Evolutionary conservation across 2,888 invertebrate genomes (phyloP), one percentile per base, ranked within the genome.

Genomic region (Thymelicus acteon): DNA sequence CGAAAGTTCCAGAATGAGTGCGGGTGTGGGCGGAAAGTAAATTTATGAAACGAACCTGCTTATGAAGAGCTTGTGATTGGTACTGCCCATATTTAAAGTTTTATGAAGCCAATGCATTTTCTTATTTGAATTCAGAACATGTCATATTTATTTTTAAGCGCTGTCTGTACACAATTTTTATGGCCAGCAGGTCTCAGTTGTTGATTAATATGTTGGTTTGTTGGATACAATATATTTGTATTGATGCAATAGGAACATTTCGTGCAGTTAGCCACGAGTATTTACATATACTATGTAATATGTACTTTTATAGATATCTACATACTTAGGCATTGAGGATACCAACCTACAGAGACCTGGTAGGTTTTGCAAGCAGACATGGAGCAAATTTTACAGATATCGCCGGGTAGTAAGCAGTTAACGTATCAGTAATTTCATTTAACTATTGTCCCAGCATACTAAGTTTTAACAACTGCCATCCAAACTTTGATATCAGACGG

Each of bases 1-100:
- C n/a, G 67, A 31, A 61, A 61, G 52, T 60, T 67, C 24, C 49
- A 19, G 60, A 44, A 10, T n/a, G 15, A 6, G 19, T 3, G 15
- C n/a, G 39, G 12, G 78, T 79, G 89, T 89, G 88, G 87, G 85
- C 85, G 87, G 84, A 77, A 78, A 72, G 73, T 77, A 44, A 44
- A 7, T 87, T 86, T 86, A 84, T 84, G 80, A 80, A 77, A 79
- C 77, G 75, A 75, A 69, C 73, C 72, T 74, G 73, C 72, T 71
- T 74, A 72, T 74, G 72, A 74, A 70, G 72, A 67, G 40, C 60
- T 60, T 52, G 47, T 49, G 61, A 68, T 62, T 68, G 47, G 54
- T 44, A n/a, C n/a, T 49, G 49, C n/a, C 40, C 49, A 49, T 49
- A 60, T 67, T 67, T 67, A 44, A 40, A 39, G 47, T 19, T 48